Evolutionary conservation across 2,888 invertebrate genomes (phyloP), one percentile per base, ranked within the genome.

Genomic region (Macrosoma leucophasiata): DNA sequence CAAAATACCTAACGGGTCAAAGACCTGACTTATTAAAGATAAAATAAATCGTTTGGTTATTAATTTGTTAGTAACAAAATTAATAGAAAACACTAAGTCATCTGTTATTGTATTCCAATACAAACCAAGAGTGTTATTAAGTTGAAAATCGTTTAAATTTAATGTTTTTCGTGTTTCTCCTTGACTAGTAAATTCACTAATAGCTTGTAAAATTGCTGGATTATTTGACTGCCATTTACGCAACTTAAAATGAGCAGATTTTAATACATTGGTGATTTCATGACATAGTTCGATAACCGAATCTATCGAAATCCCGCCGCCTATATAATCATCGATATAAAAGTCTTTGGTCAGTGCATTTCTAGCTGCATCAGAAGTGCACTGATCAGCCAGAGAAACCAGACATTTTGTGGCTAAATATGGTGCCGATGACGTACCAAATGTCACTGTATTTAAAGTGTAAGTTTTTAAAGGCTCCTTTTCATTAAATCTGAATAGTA

Each of bases 31-130:
- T 0, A 53, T 40, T 5, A 34, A 12, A 1, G 53, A 53, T 12
- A 52, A 27, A 14, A 52, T 46, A 5, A 23, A 5, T 5, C 54
- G 48, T 38, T 59, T 59, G 10, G 56, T 56, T 3, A 53, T 33
- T 34, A 43, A 42, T n/a, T 25, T 32, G 2, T n/a, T 20, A 3
- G 27, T 9, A 14, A 35, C 17, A 15, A 50, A 29, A 18, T 46
- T 27, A 15, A 52, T 36, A 13, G 37, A 39, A 36, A 50, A 52
- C 3, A 21, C 33, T n/a, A 55, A 29, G 4, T 13, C 29, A 21
- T 56, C 52, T 13, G 29, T 23, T 3, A 31, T 21, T 13, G 35
- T 46, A n/a, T 32, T 6, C 55, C 57, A 58, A 20, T 48, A 14
- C 13, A 57, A 13, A 5, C 54, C 56, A 10, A 58, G 29, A 4